These are phyloP conservation scores for Hypselothyrea guttata DNA, from an alignment of 2,888 invertebrate genomes.

Conservation along the genomic window DNA sequence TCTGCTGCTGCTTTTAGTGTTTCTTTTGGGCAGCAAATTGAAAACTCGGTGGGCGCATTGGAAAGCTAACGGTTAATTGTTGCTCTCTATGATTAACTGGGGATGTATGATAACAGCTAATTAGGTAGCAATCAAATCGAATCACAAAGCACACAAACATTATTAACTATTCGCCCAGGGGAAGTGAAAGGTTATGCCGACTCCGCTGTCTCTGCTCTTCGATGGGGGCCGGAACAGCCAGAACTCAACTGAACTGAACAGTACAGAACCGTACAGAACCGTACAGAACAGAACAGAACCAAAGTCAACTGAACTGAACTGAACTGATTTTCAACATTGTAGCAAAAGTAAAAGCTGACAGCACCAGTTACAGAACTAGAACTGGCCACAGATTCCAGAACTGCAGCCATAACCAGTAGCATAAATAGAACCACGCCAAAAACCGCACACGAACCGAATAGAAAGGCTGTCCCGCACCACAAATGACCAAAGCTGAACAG, in stretches of 20 bases:
- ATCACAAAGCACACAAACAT: slow-evolving; percentile 28
- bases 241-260: not conserved
- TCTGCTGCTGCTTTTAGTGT: slow-evolving; percentile 7
- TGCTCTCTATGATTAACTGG: slow-evolving; percentile 55
- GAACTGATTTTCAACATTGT: slow-evolving; percentile 33
- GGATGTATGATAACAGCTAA: slow-evolving; percentile 65
- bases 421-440: slow-evolving; percentile 10
- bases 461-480: slow-evolving; percentile 37
- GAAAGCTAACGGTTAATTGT: slow-evolving; percentile 65
- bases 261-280: slow-evolving; percentile 11
- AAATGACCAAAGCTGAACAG: slow-evolving; percentile 41
- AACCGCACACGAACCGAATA: slow-evolving; percentile 20
- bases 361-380: not conserved
- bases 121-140: slow-evolving; percentile 68
- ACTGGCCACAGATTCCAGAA: not conserved
- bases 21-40: slow-evolving; percentile 18
- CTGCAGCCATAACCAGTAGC: slow-evolving; percentile 8
- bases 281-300: slow-evolving; percentile 8
- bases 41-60: slow-evolving; percentile 56
- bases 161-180: slow-evolving; percentile 28
- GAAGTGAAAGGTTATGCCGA: slow-evolving; percentile 53
- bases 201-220: slow-evolving; percentile 17
- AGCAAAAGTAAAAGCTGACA: slow-evolving; percentile 10
- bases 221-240: slow-evolving; percentile 34
- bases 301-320: slow-evolving; percentile 4